A percentile compares a stretch with the other conserved stretches of the same genome.
phyloP scores from a whole-genome alignment of 2,888 invertebrate species.

The Balanococcus diminutus region DNA sequence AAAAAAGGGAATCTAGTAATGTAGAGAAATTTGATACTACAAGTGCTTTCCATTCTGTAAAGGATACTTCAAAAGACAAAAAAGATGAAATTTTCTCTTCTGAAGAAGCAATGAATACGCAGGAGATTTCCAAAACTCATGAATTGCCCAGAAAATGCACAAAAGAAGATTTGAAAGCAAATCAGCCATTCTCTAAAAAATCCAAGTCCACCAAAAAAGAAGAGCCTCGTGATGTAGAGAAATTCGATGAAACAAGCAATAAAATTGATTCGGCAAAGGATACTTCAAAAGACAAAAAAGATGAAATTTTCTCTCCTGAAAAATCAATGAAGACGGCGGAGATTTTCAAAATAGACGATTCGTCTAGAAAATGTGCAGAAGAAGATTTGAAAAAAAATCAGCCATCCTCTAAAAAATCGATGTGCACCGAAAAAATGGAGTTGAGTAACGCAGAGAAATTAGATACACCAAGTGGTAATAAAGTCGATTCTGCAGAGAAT shows the following conservation, averaged over 20 bases:
- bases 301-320: no score
- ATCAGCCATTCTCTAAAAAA: not conserved
- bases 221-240: not conserved
- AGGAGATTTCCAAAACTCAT: not conserved
- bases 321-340: no score
- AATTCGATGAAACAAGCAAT: not conserved
- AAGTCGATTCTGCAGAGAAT: not conserved
- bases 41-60: not conserved
- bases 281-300: no score
- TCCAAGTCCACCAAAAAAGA: not conserved
- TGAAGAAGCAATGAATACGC: not conserved
- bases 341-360: no score
- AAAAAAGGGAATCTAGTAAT: no score
- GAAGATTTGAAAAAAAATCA: no score
- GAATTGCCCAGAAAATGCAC: not conserved
- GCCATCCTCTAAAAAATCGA: no score
- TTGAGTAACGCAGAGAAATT: not conserved
- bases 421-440: no score
- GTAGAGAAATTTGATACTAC: not conserved
- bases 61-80: not conserved
- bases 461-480: not conserved
- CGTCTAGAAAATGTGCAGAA: no score
- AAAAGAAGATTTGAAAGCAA: not conserved
- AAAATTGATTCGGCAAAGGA: not conserved
- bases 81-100: not conserved